Evolutionary conservation across 2,797 vertebrate genomes (phyloP), one percentile per base, ranked within the genome.

Genomic region (Xenops minutus): DNA sequence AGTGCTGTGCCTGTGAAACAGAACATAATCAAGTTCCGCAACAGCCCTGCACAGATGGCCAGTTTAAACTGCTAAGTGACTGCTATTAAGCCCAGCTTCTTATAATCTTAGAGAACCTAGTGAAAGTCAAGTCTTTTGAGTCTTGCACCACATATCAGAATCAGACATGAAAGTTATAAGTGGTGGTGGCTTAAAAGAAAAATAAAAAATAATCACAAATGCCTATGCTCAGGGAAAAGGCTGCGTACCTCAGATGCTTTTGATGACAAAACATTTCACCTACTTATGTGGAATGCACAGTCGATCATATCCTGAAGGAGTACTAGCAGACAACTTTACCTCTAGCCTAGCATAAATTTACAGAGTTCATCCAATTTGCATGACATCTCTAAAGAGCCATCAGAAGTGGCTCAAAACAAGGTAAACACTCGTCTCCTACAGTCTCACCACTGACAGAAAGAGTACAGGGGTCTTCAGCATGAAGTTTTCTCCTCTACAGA

Each of bases 51-150:
- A 74, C 44, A 88, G 90, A 87, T 46, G 55, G 81, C 24, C 52
- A 72, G 27, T 64, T 91, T 63, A 74, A 88, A 89, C 41, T 77
- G 39, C 21, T 75, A 73, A 68, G n/a, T n/a, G 32, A 87, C 39
- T 9, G 7, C 37, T 83, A 62, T 11, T 56, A 89, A 89, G 34
- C 20, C 64, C 26, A 54, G 34, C 59, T 83, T 85, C 91, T 74
- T 55, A 64, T 72, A 54, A 73, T 34, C 67, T 83, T 64, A 13
- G 3, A 49, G 15, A 61, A 67, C 9, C 61, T 39, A 77, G 41
- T n/a, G 22, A 77, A 92, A 93, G 75, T 79, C n/a, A 81, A 52
- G 56, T 34, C 39, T 54, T 14, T 24, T 1, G 1, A 92, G 27
- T 29, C 23, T 68, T 41, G 1, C 8, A 86, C 39, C 14, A 32